These are phyloP conservation scores for Sinocyclocheilus grahami DNA, from an alignment of 2,113 vertebrate species.

Conservation along the genomic window DNA sequence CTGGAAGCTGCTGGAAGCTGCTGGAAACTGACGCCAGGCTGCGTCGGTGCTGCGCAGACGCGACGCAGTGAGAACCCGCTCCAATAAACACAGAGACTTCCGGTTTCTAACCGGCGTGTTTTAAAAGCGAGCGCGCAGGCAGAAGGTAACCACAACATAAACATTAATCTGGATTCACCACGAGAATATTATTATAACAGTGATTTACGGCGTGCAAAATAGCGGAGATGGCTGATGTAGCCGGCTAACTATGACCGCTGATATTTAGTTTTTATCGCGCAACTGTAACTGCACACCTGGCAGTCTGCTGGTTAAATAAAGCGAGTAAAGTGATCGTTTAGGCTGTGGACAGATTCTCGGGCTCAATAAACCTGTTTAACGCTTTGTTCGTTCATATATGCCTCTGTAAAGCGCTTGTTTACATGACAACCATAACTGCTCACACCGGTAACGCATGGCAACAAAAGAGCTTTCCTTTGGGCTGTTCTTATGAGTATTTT, in stretches of 20 bases:
- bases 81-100: background rate
- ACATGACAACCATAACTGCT: background rate
- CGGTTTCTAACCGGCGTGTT: conserved; percentile 13
- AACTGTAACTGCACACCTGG: background rate
- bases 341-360: too few species aligned
- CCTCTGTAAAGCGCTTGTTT: background rate
- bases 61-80: background rate
- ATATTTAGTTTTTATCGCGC: background rate
- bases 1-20: background rate
- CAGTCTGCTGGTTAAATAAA: background rate
- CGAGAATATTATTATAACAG: background rate
- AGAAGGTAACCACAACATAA: background rate
- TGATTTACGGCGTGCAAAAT: background rate
- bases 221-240: background rate
- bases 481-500: background rate
- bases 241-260: background rate
- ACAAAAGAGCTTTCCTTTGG: background rate
- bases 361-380: background rate
- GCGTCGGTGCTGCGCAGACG: conserved; percentile 21
- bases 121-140: background rate
- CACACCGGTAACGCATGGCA: background rate
- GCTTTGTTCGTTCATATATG: conserved; percentile 11
- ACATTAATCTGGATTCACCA: too few species aligned
- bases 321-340: background rate
- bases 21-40: too few species aligned